Percentiles rank a stretch among this genome's conserved stretches.
phyloP scores from a whole-genome alignment of 2,113 vertebrate species.

The Pagrus major region DNA sequence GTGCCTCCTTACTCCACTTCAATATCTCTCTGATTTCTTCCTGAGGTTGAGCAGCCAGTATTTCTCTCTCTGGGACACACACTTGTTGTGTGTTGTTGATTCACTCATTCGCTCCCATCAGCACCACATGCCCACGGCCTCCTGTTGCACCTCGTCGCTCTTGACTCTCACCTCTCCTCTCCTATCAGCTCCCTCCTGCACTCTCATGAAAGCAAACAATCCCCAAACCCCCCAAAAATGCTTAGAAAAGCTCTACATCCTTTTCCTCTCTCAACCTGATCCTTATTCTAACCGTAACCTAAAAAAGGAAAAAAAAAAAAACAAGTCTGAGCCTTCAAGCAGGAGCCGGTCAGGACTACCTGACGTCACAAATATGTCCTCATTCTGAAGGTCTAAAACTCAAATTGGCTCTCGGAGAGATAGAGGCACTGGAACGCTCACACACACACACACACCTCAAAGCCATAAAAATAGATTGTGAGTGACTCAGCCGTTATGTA shows the following conservation, averaged over 20 bases:
- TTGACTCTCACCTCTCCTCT: neutral
- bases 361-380: slow-evolving; percentile 54
- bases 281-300: neutral
- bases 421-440: slow-evolving; percentile 32
- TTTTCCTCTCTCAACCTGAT: neutral
- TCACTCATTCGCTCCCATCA: neutral
- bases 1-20: neutral
- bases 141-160: slow-evolving; percentile 3
- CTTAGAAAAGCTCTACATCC: neutral
- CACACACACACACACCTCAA: slow-evolving; percentile 74
- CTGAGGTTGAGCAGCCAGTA: neutral
- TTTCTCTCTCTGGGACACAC: neutral
- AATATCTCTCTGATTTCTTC: neutral
- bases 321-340: neutral
- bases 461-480: slow-evolving; percentile 82
- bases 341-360: slow-evolving; percentile 31
- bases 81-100: neutral
- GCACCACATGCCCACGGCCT: neutral
- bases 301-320: too few relatives aligned
- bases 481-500: slow-evolving; percentile 85
- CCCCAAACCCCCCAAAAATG: neutral
- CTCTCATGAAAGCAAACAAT: neutral
- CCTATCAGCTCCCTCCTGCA: neutral
- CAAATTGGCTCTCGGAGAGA: slow-evolving; percentile 64
- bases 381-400: slow-evolving; percentile 54